Evolutionary conservation across 2,113 vertebrate species (phyloP).

Genomic region (Chaetodon trifascialis): DNA sequence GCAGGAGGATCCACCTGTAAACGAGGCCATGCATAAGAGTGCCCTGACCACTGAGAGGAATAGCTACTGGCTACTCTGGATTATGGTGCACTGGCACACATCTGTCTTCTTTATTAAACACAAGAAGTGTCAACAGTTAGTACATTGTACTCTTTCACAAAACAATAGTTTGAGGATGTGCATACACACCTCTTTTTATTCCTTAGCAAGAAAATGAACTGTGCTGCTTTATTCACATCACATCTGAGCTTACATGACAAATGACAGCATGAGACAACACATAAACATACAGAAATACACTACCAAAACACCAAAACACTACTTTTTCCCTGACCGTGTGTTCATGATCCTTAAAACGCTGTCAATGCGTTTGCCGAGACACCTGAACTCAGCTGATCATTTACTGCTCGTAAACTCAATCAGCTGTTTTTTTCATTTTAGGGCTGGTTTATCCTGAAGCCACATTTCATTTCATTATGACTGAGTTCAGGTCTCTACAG

Average conservation of each 20-base stretch:
- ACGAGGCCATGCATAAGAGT: conserved; percentile 33
- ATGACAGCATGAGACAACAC: background rate
- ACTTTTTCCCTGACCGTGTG: background rate
- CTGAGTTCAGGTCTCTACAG: conserved; percentile 32
- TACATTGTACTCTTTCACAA: background rate
- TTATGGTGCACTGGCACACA: conserved; percentile 27
- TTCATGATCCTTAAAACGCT: background rate
- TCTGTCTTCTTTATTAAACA: background rate
- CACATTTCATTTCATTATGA: background rate
- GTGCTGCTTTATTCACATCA: background rate
- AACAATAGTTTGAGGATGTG: background rate
- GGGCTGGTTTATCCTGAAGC: background rate
- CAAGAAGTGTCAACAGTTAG: conserved; percentile 1
- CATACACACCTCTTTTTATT: background rate
- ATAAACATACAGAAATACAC: conserved; percentile 7
- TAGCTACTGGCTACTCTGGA: conserved; percentile 33
- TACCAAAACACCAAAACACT: background rate
- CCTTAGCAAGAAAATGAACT: background rate
- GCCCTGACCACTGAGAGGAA: conserved; percentile 18
- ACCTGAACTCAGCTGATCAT: conserved; percentile 39
- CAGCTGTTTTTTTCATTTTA: background rate
- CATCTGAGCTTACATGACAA: background rate
- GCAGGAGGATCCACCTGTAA: conserved; percentile 41
- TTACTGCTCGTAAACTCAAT: background rate
- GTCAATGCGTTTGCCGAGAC: background rate